A percentile compares a stretch with the other conserved stretches of the same genome.
Conservation (phyloP, 2,797 vertebrate genomes). For the Tapirus indicus region DNA sequence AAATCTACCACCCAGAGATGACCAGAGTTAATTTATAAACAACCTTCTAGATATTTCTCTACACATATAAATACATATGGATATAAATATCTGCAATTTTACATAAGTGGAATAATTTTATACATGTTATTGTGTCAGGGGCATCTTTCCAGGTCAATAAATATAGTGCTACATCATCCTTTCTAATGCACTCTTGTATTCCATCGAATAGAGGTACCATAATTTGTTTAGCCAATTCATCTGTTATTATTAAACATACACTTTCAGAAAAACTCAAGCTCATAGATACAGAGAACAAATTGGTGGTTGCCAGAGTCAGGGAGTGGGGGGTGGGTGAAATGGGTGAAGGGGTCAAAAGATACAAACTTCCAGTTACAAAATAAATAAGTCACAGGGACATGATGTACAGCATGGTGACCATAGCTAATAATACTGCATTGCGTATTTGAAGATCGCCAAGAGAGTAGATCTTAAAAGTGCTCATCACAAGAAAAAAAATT, state of each 20-base stretch:
- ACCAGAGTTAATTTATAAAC: constrained; percentile 42
- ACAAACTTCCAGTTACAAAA: neutral
- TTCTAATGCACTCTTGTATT: neutral
- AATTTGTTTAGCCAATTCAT: neutral
- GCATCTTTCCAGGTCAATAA: constrained; percentile 11
- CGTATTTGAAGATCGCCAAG: neutral
- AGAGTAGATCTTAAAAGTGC: neutral
- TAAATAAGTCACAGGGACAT: neutral
- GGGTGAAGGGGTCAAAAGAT: neutral
- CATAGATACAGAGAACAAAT: neutral
- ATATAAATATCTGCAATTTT: neutral
- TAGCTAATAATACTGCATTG: neutral
- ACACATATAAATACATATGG: neutral
- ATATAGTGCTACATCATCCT: neutral
- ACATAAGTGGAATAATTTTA: constrained; percentile 35
- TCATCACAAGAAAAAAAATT: neutral
- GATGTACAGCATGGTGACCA: neutral
- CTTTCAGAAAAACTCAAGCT: constrained; percentile 14
- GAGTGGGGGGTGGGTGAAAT: neutral
- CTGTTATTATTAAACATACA: constrained; percentile 31
- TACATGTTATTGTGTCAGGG: neutral
- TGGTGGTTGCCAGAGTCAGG: neutral
- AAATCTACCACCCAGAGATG: neutral
- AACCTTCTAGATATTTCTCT: neutral
- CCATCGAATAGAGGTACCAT: neutral